A percentile compares a stretch with the other conserved stretches of the same genome.
Evolutionary conservation across 2,113 vertebrate genomes (phyloP).

Genomic region (Neoarius graeffei): DNA sequence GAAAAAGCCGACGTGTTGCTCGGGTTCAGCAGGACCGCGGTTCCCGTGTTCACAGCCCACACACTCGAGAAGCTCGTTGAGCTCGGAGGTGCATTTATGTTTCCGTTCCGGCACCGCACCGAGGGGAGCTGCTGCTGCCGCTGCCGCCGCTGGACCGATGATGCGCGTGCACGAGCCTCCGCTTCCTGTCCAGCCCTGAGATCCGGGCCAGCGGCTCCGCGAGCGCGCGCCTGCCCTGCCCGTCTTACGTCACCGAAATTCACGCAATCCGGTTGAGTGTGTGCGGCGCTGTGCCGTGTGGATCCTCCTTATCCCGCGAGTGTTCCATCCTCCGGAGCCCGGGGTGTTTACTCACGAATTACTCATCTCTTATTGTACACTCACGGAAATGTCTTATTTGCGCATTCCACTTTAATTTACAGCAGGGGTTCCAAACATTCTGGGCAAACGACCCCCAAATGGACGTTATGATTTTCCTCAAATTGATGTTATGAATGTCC

Average conservation of each 20-base stretch:
- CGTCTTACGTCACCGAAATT: conserved; percentile 40
- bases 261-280: conserved; percentile 13
- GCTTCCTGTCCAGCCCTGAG: conserved; percentile 59
- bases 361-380: not conserved
- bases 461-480: not conserved
- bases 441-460: not conserved
- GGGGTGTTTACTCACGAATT: not conserved
- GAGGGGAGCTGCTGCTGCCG: conserved; percentile 33
- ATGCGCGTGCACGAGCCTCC: conserved; percentile 53
- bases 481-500: not conserved
- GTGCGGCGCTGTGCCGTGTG: not conserved
- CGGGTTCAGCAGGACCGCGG: conserved; percentile 25
- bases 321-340: not conserved
- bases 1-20: conserved; percentile 42
- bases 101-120: conserved; percentile 47
- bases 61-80: conserved; percentile 15
- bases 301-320: not conserved
- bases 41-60: not conserved
- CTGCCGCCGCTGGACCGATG: conserved; percentile 44
- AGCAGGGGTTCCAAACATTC: not conserved
- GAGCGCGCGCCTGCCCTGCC: conserved; percentile 40
- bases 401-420: not conserved
- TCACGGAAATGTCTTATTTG: not conserved
- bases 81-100: conserved; percentile 32
- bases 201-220: conserved; percentile 42